Evolutionary conservation across 2,888 invertebrate species (phyloP).

Genomic region (Actias luna): DNA sequence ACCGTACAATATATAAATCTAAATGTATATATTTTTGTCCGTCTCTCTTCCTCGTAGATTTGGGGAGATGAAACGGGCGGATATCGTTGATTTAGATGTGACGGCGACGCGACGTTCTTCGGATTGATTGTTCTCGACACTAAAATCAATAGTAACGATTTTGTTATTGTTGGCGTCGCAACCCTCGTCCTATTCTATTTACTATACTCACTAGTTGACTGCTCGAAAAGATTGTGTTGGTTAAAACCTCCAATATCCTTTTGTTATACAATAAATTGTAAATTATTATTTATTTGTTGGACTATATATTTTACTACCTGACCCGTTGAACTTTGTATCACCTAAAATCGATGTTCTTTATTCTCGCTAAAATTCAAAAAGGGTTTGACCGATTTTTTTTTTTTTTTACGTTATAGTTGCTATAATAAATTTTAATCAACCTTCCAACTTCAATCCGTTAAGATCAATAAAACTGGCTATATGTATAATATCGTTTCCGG

Average conservation of each 20-base stretch:
- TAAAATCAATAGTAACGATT: conserved; percentile 76
- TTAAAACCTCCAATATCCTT: conserved; percentile 7
- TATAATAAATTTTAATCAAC: too few relatives aligned
- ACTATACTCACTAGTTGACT: too few relatives aligned
- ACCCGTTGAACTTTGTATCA: too few relatives aligned
- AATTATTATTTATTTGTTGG: not conserved
- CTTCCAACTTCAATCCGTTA: too few relatives aligned
- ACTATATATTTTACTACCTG: not conserved
- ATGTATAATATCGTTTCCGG: too few relatives aligned
- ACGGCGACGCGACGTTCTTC: conserved; percentile 56
- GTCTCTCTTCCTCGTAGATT: conserved; percentile 29
- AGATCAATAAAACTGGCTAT: too few relatives aligned
- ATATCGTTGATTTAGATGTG: conserved; percentile 71
- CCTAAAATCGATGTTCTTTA: too few relatives aligned
- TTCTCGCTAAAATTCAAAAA: too few relatives aligned
- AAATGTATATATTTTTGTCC: not conserved
- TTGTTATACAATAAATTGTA: not conserved
- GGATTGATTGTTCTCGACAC: conserved; percentile 72
- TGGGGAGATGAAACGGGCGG: conserved; percentile 59
- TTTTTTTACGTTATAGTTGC: too few relatives aligned
- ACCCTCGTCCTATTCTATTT: conserved; percentile 34
- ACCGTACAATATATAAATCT: too few relatives aligned
- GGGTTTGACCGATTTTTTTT: too few relatives aligned
- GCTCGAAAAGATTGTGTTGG: not conserved
- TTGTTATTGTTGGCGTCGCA: conserved; percentile 57